Evolutionary conservation across 2,888 invertebrate species (phyloP).

Genomic region (Bombyx huttoni): DNA sequence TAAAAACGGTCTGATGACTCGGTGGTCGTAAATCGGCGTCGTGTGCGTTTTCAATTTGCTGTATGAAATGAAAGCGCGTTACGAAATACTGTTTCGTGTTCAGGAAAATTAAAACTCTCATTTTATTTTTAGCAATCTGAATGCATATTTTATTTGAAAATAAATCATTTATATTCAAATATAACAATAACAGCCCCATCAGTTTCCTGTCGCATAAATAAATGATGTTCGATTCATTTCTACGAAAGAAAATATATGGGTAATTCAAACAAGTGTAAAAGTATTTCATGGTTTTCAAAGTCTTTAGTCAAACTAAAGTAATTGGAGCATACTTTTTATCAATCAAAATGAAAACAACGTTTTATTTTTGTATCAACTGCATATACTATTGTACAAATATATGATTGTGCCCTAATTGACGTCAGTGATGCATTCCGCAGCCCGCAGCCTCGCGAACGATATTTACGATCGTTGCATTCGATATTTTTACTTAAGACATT

Average conservation of each 20-base stretch:
- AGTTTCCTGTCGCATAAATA: no score
- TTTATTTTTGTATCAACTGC: neutral
- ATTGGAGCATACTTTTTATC: no score
- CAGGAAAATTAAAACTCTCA: conserved; percentile 3
- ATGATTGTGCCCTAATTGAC: conserved; percentile 38
- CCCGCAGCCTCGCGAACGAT: conserved; percentile 24
- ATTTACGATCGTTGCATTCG: conserved; percentile 42
- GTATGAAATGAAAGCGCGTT: conserved; percentile 33
- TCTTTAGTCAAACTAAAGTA: no score
- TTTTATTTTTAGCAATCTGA: neutral
- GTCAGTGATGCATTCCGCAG: conserved; percentile 35
- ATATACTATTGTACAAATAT: conserved; percentile 15
- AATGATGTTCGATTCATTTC: no score
- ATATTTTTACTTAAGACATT: conserved; percentile 54
- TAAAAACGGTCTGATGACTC: conserved; percentile 52
- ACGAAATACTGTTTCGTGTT: conserved; percentile 23
- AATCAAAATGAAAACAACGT: neutral
- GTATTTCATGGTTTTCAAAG: no score
- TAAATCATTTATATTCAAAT: neutral
- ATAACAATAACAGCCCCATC: neutral
- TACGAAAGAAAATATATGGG: no score
- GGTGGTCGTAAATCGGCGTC: conserved; percentile 34
- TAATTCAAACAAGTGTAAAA: no score
- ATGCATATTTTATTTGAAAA: neutral
- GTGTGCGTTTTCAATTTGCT: conserved; percentile 53